phyloP scores from a whole-genome alignment of 2,113 vertebrate species.

The Camelus bactrianus region DNA sequence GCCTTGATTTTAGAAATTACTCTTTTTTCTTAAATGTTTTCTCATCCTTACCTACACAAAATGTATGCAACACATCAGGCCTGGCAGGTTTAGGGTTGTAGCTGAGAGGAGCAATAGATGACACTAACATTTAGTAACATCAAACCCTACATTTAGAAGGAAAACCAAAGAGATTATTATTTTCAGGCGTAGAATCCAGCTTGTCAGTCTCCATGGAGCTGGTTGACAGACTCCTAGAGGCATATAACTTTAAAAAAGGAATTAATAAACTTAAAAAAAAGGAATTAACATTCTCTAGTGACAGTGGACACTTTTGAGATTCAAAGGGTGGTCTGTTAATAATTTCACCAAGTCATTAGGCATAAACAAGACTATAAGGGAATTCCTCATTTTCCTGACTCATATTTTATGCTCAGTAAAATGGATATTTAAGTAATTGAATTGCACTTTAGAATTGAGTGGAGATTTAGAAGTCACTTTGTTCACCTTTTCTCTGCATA shows the following conservation, averaged over 20 bases:
- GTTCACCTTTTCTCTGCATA: not conserved
- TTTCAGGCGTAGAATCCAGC: not conserved
- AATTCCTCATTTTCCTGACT: not conserved
- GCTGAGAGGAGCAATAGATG: not conserved
- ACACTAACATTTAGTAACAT: not conserved
- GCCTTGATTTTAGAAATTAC: not conserved
- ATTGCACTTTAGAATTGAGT: not conserved
- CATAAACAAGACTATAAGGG: not conserved
- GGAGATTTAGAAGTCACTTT: not conserved
- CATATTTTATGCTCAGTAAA: slow-evolving; percentile 1
- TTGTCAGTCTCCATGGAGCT: not conserved
- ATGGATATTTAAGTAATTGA: slow-evolving; percentile 8
- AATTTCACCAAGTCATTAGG: not conserved
- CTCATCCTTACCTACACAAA: not conserved
- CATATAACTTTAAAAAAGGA: not conserved
- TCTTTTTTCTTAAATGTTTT: not conserved
- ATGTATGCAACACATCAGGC: too few relatives aligned
- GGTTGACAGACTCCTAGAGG: not conserved
- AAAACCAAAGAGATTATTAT: not conserved
- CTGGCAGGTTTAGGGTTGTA: not conserved
- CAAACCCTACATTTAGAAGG: not conserved
- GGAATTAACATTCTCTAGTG: not conserved
- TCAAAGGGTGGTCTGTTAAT: not conserved
- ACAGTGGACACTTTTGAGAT: not conserved
- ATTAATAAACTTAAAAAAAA: not conserved